These are phyloP conservation scores for Diacarnus erythraeanus DNA, from an alignment of 37 sponge, comb jelly and placozoan genomes.

Conservation along the genomic window DNA sequence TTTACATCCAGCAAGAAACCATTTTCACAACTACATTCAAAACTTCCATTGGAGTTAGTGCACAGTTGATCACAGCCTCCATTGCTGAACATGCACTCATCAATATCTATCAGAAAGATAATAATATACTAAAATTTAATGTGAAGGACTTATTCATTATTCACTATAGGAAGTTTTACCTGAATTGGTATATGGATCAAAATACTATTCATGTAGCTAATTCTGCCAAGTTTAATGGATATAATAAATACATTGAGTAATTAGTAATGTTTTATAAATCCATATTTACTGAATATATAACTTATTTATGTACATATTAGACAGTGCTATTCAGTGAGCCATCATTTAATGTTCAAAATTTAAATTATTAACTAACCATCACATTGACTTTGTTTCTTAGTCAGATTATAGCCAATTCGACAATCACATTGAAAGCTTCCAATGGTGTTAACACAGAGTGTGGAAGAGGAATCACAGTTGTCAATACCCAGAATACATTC, in stretches of 20 bases:
- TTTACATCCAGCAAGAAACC: constrained; percentile 18
- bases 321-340: no score
- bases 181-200: no score
- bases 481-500: constrained; percentile 2
- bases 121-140: not conserved
- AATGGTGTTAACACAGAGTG: constrained; percentile 25
- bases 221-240: no score
- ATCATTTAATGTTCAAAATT: not conserved
- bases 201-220: no score
- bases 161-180: no score
- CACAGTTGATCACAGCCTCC: constrained; percentile 21
- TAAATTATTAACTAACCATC: not conserved
- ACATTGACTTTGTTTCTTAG: constrained; percentile 2
- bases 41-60: constrained; percentile 10
- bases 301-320: no score
- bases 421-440: constrained; percentile 53
- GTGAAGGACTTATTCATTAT: no score
- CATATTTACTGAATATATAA: no score
- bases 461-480: not conserved
- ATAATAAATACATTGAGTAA: no score
- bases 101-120: constrained; percentile 37
- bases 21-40: constrained; percentile 8
- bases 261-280: no score
- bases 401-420: constrained; percentile 19
- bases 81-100: constrained; percentile 48